Percentiles rank a stretch among this genome's conserved stretches.
Conservation (phyloP, 2,888 invertebrate genomes). For the Cantharis rufa region DNA sequence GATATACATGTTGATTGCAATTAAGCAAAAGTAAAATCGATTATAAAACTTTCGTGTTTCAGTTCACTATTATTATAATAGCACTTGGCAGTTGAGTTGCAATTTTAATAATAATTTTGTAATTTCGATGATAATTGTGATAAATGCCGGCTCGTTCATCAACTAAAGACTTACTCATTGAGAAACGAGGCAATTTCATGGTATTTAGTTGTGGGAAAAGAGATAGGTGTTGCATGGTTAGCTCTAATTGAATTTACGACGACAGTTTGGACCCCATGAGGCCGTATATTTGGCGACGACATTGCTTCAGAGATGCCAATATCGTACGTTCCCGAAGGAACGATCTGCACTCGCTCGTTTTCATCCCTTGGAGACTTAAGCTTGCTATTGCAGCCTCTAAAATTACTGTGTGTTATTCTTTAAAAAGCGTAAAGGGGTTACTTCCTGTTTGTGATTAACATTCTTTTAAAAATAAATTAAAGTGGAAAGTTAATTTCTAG, state of each 20-base stretch:
- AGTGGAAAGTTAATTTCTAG: background rate
- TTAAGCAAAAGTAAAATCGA: background rate
- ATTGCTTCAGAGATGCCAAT: slow-evolving; percentile 54
- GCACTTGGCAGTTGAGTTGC: background rate
- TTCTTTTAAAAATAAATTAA: background rate
- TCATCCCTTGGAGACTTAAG: slow-evolving; percentile 29
- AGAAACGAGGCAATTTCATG: slow-evolving; percentile 6
- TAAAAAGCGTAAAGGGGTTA: slow-evolving; percentile 16
- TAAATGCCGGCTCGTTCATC: slow-evolving; percentile 4
- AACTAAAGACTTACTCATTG: slow-evolving; percentile 20
- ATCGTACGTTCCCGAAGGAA: slow-evolving; percentile 52
- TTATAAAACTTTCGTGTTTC: background rate
- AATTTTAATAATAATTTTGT: background rate
- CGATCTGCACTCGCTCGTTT: slow-evolving; percentile 47
- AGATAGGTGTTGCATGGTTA: slow-evolving; percentile 43
- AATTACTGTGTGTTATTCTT: slow-evolving; percentile 11
- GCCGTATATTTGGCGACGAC: slow-evolving; percentile 56
- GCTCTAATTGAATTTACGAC: slow-evolving; percentile 55
- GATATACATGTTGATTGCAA: slow-evolving; percentile 4
- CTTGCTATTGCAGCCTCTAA: slow-evolving; percentile 7
- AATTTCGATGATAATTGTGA: background rate
- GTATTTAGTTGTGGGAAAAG: slow-evolving; percentile 19
- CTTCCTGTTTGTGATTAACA: slow-evolving; percentile 1
- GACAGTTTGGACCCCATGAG: slow-evolving; percentile 54
- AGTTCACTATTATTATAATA: background rate